Evolutionary conservation across 2,113 vertebrate species (phyloP), one percentile per base, ranked within the genome.

Genomic region (Eubucco bourcierii): DNA sequence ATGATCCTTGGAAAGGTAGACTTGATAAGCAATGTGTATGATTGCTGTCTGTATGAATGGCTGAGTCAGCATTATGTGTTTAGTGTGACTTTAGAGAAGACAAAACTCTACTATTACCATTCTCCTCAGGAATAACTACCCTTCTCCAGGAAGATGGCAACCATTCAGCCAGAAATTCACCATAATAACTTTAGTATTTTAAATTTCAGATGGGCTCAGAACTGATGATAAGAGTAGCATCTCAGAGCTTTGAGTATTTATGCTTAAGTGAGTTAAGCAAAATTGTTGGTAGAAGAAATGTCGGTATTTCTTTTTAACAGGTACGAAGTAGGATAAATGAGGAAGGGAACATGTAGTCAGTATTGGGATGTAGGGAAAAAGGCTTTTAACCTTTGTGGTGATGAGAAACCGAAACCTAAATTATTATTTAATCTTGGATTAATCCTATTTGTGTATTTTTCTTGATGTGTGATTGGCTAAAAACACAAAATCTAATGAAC

Each of bases 181-280:
- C 83, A 73, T 90, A 87, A 74, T 94, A 91, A 56, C 80, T 93
- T 94, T 37, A 95, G 50, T 84, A 86, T 89, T 94, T 95, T 95
- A 92, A 93, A 95, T 96, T 95, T 96, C 93, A 95, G 90, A 80
- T 94, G 94, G 88, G 84, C 94, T 88, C 88, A 90, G 85, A 94
- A 94, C 93, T 96, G 95, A 94, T 96, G 88, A 70, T 84, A 84
- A 93, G 90, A 90, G 90, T 80, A 96, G 90, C 91, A 82, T 91
- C 91, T 94, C 55, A 79, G 80, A 88, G 85, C 70, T 67, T 93
- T 75, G 91, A 92, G 78, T 95, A 90, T 88, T 91, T 86, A 63
- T 85, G 84, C 80, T 91, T 90, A 90, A 94, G 75, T 88, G 85
- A 91, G 81, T 94, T 95, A 90, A 96, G 72, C 76, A 94, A 94